phyloP scores from a whole-genome alignment of 2,888 invertebrate genomes.

The Zaprionus lineosus region DNA sequence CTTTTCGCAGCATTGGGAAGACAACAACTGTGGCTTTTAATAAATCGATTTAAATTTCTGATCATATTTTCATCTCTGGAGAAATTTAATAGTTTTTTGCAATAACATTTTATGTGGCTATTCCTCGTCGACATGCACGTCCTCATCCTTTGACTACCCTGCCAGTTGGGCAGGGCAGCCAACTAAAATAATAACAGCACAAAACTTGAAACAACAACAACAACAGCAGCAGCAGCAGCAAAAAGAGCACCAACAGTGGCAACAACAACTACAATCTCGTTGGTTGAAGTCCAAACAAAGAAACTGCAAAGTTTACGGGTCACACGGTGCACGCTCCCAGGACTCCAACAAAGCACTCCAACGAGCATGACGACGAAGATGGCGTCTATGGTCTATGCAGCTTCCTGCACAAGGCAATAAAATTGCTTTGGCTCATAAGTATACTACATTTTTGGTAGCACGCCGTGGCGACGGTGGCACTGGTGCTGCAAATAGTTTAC shows the following conservation, averaged over 20 bases:
- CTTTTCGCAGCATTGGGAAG: conserved; percentile 30
- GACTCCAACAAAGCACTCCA: conserved; percentile 25
- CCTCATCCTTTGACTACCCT: conserved; percentile 1
- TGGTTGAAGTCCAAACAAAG: conserved; percentile 71
- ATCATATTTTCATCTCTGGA: conserved; percentile 79
- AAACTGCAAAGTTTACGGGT: conserved; percentile 75
- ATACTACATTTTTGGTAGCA: conserved; percentile 60
- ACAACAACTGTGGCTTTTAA: conserved; percentile 70
- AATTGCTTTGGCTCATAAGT: conserved; percentile 69
- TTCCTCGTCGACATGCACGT: background rate
- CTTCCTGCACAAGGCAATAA: conserved; percentile 72
- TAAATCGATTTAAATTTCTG: conserved; percentile 82
- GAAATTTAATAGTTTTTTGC: conserved; percentile 78
- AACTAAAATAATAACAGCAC: conserved; percentile 72
- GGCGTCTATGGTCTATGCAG: conserved; percentile 53
- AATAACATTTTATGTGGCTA: conserved; percentile 66
- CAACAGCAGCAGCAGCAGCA: conserved; percentile 16
- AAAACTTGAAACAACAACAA: conserved; percentile 52
- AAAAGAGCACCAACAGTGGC: too few relatives aligned
- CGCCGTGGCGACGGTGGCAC: conserved; percentile 24
- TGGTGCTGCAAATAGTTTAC: conserved; percentile 79
- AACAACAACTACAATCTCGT: conserved; percentile 36
- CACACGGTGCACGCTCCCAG: conserved; percentile 67
- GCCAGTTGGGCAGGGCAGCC: conserved; percentile 45
- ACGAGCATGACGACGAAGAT: conserved; percentile 9